Conservation (phyloP, 2,113 vertebrate genomes). For the Trogon melanurus region DNA sequence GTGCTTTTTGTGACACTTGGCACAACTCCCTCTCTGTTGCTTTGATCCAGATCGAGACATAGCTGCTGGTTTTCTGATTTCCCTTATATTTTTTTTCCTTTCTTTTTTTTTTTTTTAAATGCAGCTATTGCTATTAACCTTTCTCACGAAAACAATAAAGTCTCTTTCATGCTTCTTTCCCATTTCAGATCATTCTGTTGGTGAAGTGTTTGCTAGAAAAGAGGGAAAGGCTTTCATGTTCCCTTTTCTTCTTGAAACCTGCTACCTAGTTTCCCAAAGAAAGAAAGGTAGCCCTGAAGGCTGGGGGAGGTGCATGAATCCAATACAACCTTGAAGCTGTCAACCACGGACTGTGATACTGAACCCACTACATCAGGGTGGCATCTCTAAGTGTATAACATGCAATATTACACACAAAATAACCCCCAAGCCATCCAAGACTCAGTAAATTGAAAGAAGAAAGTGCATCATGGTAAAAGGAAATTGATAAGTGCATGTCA, state of each 20-base stretch:
- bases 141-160: conserved; percentile 17
- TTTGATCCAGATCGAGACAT: neutral
- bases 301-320: neutral
- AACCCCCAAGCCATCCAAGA: neutral
- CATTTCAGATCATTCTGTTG: neutral
- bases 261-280: neutral
- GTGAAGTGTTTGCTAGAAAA: neutral
- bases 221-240: neutral
- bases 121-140: neutral
- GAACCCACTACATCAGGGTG: neutral
- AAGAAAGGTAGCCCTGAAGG: neutral
- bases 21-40: neutral
- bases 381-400: neutral
- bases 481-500: neutral
- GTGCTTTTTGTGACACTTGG: neutral
- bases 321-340: neutral
- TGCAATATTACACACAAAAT: neutral
- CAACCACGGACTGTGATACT: neutral
- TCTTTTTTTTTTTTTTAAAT: neutral
- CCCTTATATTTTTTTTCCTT: neutral
- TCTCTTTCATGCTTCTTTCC: neutral
- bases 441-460: neutral
- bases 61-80: neutral
- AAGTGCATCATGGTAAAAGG: neutral
- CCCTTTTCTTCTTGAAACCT: conserved; percentile 1